Base-by-base conservation (phyloP, 2,113 vertebrate species). In the Melanerpes aurifrons region DNA sequence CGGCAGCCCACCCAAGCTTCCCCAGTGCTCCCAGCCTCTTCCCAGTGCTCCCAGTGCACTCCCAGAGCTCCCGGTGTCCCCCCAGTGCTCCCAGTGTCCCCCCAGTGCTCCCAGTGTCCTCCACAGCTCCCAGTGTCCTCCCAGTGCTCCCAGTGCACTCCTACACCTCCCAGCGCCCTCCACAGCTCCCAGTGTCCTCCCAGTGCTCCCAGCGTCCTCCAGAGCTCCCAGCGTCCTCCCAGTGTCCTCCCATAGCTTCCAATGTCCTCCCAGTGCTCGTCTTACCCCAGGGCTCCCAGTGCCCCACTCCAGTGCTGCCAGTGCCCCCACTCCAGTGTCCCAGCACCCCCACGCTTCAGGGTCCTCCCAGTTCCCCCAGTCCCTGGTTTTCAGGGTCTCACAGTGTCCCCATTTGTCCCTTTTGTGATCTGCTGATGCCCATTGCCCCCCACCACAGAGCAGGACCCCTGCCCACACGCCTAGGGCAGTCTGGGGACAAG, bases 401-500 rank as follows among this genome's bases (percentile, higher is more conserved):
- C 12, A 2, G 19, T 1, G 9, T 45, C 31, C 25, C 20, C 0
- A 0, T 15, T 40, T n/a, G n/a, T n/a, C n/a, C n/a, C n/a, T n/a
- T n/a, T n/a, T 14, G 9, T 0, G 15, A 5, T 15, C n/a, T 29
- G n/a, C 6, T 0, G 2, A 37, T 28, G 17, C 29, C 75, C 40
- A 2, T 2, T 26, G 8, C 24, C n/a, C 31, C 56, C 21, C 12
- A 3, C 19, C 1, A 0, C 63, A 8, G n/a, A 0, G 6, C 48
- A 1, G 82, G 57, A 53, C 25, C 35, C n/a, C 22, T 7, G 0
- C 25, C 3, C 68, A 5, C 76, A 11, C 1, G 29, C 21, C 59
- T 21, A n/a, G 18, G n/a, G 17, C 50, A 29, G 6, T 45, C 9
- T 50, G 48, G 48, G 48, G 48, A 22, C 48, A 22, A 50, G 48